Evolutionary conservation across 1,140 invertebrate species (phyloP).

Genomic region (Ephestia elutella): DNA sequence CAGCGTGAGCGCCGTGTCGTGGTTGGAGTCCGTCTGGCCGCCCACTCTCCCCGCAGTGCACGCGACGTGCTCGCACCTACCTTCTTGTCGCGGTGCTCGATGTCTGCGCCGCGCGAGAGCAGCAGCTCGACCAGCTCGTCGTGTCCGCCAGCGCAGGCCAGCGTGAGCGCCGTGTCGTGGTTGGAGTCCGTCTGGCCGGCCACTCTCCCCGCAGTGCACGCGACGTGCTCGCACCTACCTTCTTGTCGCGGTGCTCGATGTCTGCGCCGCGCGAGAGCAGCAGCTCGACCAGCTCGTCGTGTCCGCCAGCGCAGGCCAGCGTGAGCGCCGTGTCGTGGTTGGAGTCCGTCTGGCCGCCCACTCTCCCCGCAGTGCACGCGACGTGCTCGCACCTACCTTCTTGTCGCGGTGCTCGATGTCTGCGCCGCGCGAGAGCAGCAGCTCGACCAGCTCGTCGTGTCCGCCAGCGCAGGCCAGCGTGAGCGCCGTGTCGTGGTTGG

Average conservation of each 20-base stretch:
- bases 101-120: constrained; percentile 91
- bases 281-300: not conserved
- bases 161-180: not conserved
- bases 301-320: not conserved
- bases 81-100: constrained; percentile 99
- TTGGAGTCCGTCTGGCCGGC: not conserved
- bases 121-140: constrained; percentile 95
- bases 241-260: too few species aligned
- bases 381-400: too few species aligned
- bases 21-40: not conserved
- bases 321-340: not conserved
- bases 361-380: too few species aligned
- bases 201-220: too few species aligned
- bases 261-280: too few species aligned
- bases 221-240: too few species aligned
- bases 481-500: not conserved
- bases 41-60: too few species aligned
- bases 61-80: constrained; percentile 73
- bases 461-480: not conserved
- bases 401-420: too few species aligned
- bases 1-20: not conserved
- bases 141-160: constrained; percentile 92
- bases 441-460: not conserved
- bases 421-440: too few species aligned
- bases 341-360: not conserved